Conservation (phyloP, 2,888 invertebrate species). For the Melieria crassipennis region DNA sequence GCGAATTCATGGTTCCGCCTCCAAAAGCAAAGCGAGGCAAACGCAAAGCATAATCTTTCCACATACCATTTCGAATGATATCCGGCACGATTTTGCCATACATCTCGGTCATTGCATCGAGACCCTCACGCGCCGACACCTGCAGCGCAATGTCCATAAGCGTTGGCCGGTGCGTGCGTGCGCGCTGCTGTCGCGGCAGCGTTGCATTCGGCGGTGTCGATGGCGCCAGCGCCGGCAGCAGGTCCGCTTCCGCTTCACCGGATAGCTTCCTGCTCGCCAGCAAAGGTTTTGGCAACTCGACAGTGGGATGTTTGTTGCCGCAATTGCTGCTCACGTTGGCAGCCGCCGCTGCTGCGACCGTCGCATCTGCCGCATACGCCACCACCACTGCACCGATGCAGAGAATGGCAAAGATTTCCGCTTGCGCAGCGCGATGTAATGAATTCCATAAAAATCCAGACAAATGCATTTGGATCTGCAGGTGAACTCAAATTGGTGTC, state of each 20-base stretch:
- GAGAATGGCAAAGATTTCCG: too few relatives aligned
- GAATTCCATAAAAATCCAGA: too few relatives aligned
- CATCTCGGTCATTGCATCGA: constrained; percentile 62
- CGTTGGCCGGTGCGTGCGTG: constrained; percentile 53
- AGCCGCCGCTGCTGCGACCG: neutral
- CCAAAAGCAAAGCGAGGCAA: too few relatives aligned
- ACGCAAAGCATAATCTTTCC: too few relatives aligned
- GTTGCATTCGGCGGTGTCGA: constrained; percentile 2
- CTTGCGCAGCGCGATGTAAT: too few relatives aligned
- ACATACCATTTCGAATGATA: constrained; percentile 61
- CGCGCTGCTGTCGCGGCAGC: constrained; percentile 17
- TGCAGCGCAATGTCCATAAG: constrained; percentile 62
- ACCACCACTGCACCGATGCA: too few relatives aligned
- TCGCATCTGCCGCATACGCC: neutral
- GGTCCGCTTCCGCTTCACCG: neutral
- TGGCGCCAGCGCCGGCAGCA: too few relatives aligned
- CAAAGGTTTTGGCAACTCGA: constrained; percentile 54
- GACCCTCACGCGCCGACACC: constrained; percentile 62
- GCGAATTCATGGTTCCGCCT: neutral
- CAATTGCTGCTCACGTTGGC: neutral
- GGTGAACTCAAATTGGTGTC: too few relatives aligned
- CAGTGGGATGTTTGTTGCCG: constrained; percentile 21
- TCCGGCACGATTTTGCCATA: constrained; percentile 63
- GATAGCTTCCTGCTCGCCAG: constrained; percentile 32
- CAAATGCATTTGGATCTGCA: too few relatives aligned